Evolutionary conservation across 2,888 invertebrate species (phyloP).

Genomic region (Ectemnius lituratus): DNA sequence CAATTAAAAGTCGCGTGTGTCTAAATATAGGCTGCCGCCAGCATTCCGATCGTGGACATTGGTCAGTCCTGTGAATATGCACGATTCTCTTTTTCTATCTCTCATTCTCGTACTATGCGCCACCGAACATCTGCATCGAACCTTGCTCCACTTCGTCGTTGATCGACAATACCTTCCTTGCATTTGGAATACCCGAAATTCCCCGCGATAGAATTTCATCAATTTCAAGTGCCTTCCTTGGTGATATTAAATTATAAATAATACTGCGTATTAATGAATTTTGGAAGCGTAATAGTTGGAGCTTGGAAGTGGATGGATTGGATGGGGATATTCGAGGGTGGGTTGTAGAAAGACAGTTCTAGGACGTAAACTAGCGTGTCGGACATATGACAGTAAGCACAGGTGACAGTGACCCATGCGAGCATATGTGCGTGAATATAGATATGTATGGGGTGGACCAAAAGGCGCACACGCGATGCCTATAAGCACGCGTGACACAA

Average conservation of each 20-base stretch:
- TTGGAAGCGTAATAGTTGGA: neutral
- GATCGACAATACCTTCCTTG: neutral
- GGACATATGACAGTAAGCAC: constrained; percentile 40
- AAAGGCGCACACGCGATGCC: constrained; percentile 46
- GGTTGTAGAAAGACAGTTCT: neutral
- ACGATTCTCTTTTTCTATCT: neutral
- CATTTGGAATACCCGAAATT: no score
- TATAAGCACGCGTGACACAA: constrained; percentile 65
- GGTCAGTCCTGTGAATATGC: constrained; percentile 25
- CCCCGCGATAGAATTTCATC: no score
- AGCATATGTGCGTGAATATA: constrained; percentile 1
- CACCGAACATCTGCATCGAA: no score
- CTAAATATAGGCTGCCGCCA: constrained; percentile 61
- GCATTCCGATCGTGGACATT: constrained; percentile 62
- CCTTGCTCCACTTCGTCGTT: neutral
- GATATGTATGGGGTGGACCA: constrained; percentile 37
- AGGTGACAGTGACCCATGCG: constrained; percentile 54
- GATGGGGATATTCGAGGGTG: no score
- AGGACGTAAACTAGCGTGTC: constrained; percentile 22
- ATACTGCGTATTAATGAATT: neutral
- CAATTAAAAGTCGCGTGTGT: constrained; percentile 57
- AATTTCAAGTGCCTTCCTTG: neutral
- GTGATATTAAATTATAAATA: neutral
- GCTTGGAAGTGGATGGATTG: no score
- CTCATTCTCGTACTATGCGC: no score